These are phyloP conservation scores for Channa striata DNA, from an alignment of 2,797 vertebrate species.

Conservation along the genomic window DNA sequence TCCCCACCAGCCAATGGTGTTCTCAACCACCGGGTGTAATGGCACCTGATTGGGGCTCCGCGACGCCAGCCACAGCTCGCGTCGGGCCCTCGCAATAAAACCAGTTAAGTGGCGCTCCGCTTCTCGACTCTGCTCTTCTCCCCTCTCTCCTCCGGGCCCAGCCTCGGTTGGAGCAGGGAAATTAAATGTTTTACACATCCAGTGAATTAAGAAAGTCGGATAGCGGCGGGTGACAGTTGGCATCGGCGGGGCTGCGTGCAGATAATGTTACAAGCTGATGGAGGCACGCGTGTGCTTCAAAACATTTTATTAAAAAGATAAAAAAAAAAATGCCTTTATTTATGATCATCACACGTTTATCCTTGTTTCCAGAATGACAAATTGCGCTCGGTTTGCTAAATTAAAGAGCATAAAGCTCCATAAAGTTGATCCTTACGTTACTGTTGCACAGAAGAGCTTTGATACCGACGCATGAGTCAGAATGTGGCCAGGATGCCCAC, in stretches of 20 bases:
- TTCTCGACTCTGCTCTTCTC: conserved; percentile 36
- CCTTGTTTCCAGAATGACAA: not conserved
- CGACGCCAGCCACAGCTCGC: conserved; percentile 77
- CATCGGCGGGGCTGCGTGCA: not conserved
- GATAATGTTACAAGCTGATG: conserved; percentile 6
- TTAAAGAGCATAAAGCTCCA: not conserved
- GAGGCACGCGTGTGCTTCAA: not conserved
- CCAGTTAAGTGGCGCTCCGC: conserved; percentile 73
- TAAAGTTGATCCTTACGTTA: conserved; percentile 34
- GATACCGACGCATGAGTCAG: conserved; percentile 52
- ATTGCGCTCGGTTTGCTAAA: not conserved
- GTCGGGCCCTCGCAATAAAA: conserved; percentile 77
- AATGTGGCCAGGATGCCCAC: conserved; percentile 41
- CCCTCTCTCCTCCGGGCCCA: conserved; percentile 57
- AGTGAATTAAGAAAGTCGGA: conserved; percentile 72
- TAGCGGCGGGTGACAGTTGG: conserved; percentile 43
- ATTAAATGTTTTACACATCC: conserved; percentile 82
- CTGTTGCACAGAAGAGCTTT: conserved; percentile 42
- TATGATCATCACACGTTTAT: not conserved
- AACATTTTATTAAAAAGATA: not conserved
- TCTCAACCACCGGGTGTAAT: conserved; percentile 75
- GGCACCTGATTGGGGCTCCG: conserved; percentile 83
- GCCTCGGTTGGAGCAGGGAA: conserved; percentile 65
- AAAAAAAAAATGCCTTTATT: conserved; percentile 2
- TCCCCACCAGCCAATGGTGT: conserved; percentile 83